Evolutionary conservation across 53 echinoderm and acorn worm genomes (phyloP).

Genomic region (Paelopatides confundens): DNA sequence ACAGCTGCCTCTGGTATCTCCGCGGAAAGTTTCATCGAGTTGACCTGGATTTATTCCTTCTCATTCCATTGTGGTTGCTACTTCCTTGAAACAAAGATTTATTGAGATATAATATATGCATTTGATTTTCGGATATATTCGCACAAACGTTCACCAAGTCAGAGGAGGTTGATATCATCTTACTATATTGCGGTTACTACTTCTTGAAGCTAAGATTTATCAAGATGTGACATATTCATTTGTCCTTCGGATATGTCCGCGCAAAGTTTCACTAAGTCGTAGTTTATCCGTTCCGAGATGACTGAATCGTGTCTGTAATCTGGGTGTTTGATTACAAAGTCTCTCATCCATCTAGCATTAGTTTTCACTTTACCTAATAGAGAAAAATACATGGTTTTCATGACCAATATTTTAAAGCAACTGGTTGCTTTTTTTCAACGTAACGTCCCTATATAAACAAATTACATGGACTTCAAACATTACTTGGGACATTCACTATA

Average conservation of each 20-base stretch:
- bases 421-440: no score
- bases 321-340: conserved; percentile 76
- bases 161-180: no score
- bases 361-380: conserved; percentile 79
- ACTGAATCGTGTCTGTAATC: conserved; percentile 93
- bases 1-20: no score
- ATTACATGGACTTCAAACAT: no score
- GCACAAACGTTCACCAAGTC: conserved; percentile 77
- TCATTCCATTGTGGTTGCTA: background rate
- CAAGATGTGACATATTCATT: background rate
- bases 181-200: background rate
- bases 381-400: background rate
- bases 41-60: no score
- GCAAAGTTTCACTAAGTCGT: conserved; percentile 78
- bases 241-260: conserved; percentile 74
- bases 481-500: no score
- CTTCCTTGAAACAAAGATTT: background rate
- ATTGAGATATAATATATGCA: background rate
- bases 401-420: no score
- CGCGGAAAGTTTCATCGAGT: no score
- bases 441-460: no score
- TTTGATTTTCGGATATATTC: conserved; percentile 70
- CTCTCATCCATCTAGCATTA: conserved; percentile 77
- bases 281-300: conserved; percentile 81
- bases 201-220: background rate